Percentiles rank a stretch among this genome's conserved stretches.
Conservation (phyloP, 2,888 invertebrate species). For the Amiota communis region DNA sequence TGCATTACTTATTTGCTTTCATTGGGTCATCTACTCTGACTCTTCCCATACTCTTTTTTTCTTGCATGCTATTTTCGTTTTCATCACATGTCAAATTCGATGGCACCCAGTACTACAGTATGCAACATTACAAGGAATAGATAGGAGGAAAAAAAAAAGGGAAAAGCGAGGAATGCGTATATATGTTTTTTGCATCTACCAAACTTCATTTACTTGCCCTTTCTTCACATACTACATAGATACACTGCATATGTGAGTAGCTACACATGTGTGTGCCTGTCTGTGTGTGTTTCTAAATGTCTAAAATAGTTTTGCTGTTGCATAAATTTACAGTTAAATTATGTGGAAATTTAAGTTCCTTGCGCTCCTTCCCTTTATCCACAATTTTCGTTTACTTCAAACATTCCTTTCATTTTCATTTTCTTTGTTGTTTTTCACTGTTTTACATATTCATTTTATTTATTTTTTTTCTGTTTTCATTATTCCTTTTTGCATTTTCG, state of each 20-base stretch:
- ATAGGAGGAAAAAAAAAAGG: no score
- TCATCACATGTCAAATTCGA: neutral
- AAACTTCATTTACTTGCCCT: no score
- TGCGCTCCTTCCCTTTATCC: no score
- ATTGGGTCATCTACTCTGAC: neutral
- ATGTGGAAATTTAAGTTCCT: constrained; percentile 27
- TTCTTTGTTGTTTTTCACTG: neutral
- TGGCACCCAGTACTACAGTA: neutral
- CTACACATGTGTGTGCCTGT: neutral
- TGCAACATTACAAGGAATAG: neutral
- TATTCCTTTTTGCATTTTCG: neutral
- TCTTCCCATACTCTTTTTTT: neutral
- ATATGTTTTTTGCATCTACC: neutral
- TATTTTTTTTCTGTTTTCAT: neutral
- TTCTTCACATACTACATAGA: no score
- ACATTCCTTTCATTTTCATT: neutral
- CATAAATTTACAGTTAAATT: constrained; percentile 42
- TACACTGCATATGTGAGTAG: constrained; percentile 8
- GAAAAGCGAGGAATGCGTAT: constrained; percentile 11
- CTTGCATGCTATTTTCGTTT: neutral
- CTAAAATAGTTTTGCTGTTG: constrained; percentile 41
- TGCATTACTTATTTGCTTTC: neutral
- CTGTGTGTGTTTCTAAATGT: constrained; percentile 40
- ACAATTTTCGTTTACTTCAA: neutral
- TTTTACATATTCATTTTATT: constrained; percentile 16